Percentiles rank a stretch among this genome's conserved stretches.
These are phyloP conservation scores for Allygus modestus DNA, from an alignment of 2,888 invertebrate genomes.

Conservation along the genomic window DNA sequence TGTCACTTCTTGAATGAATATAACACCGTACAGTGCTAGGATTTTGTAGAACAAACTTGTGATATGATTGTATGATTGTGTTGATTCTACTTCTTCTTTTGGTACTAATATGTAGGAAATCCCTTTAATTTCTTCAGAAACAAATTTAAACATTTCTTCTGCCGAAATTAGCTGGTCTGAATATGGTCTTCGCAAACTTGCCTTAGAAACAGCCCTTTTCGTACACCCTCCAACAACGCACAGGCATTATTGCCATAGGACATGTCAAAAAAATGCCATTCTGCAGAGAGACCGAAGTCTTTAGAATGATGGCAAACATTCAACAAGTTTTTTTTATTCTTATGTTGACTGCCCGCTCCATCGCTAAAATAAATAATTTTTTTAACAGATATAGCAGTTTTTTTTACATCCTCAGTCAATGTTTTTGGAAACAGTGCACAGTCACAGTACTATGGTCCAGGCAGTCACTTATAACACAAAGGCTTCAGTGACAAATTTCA, in stretches of 20 bases:
- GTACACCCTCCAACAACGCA: slow-evolving; percentile 34
- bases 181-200: slow-evolving; percentile 15
- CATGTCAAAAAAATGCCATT: slow-evolving; percentile 60
- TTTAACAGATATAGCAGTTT: slow-evolving; percentile 31
- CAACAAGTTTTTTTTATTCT: slow-evolving; percentile 59
- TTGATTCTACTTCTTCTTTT: not conserved
- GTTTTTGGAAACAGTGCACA: slow-evolving; percentile 57
- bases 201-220: slow-evolving; percentile 46
- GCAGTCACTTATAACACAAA: slow-evolving; percentile 1
- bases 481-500: not conserved
- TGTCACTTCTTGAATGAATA: too few species aligned
- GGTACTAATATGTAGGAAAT: not conserved
- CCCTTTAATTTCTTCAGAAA: slow-evolving; percentile 34
- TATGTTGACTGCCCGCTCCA: slow-evolving; percentile 49
- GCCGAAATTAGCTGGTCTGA: slow-evolving; percentile 16
- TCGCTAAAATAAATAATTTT: slow-evolving; percentile 45
- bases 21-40: too few species aligned
- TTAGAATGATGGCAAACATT: slow-evolving; percentile 50
- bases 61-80: not conserved
- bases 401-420: slow-evolving; percentile 46
- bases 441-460: slow-evolving; percentile 45
- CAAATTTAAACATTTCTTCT: slow-evolving; percentile 39
- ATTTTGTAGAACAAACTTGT: too few species aligned
- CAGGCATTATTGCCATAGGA: slow-evolving; percentile 48
- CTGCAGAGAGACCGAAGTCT: slow-evolving; percentile 37